Evolutionary conservation across 1,140 invertebrate genomes (phyloP), one percentile per base, ranked within the genome.

Genomic region (Bombus cullumanus): DNA sequence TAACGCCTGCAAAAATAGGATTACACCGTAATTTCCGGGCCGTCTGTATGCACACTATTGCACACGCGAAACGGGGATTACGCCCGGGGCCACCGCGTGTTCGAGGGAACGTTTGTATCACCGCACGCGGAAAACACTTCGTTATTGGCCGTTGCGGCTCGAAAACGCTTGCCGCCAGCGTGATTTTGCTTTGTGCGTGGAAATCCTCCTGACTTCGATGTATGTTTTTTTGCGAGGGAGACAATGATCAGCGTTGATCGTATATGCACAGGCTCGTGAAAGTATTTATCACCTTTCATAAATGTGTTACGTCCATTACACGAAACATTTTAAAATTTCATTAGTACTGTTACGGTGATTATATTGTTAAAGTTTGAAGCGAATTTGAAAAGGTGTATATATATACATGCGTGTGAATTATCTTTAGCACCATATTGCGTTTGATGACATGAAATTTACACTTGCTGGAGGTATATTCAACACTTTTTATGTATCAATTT

Each of bases 1-100:
- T 86, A 86, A 88, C 86, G 78, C 86, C 64, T 57, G 37, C 57
- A 86, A 86, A 88, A 88, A 86, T 76, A 64, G 77, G 77, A 86
- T 86, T 81, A 81, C 85, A 76, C 31, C 31, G 72, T 86, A 82
- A 86, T 86, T 86, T 86, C 74, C 76, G 76, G 39, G 18, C 68
- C 53, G 39, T 72, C 47, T 53, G 47, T 80, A 5, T 31, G 62
- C 31, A 64, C 47, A 8, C 47, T 53, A 53, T 53, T 73, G 68
- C 57, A 37, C 68, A 15, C 76, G 83, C 39, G 66, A 39, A 64
- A 53, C 39, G 28, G 25, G 68, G 77, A 80, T 85, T 85, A 80
- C 66, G 64, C 43, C 31, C 25, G 78, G 15, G 41, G 41, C 28
- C 53, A 39, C n/a, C 77, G 41, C 59, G 57, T 53, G 73, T 57